Base-by-base conservation (phyloP, 2,113 vertebrate species). In the Hypocryptadius cinnamomeus region DNA sequence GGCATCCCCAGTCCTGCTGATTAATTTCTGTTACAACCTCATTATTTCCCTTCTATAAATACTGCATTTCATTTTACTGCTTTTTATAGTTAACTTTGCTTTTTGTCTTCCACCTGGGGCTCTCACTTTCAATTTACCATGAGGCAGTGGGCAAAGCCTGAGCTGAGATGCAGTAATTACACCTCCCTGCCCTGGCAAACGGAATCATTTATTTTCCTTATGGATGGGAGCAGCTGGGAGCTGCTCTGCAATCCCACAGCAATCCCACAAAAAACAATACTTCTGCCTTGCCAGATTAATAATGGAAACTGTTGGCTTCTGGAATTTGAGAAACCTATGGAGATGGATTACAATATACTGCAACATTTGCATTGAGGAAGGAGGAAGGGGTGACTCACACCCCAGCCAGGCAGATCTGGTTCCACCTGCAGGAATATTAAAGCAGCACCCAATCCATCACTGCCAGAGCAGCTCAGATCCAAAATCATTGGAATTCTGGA, bases 161-260 rank as follows among this genome's bases (percentile, higher is more conserved):
- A 92, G 87, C 70, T 91, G 72, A 94, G 92, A 84, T 48, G 51
- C 87, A 91, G 87, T 81, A 92, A 96, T 96, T 92, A 79, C 59
- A 92, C 72, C 73, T 93, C 59, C 87, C 86, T 73, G 70, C 40
- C 82, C 93, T 2, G 3, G 40, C 83, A 93, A 87, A 85, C 1
- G 0, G 50, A 85, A 91, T 85, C 15, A 92, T 93, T 96, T 90
- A 37, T 95, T 93, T 92, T 95, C 56, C 76, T 94, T 81, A 84
- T 3, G 37, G 89, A 71, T 77, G n/a, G 57, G 54, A 92, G 93
- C 76, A 92, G 79, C 89, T 87, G 89, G 27, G 85, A 96, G 81
- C 89, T 59, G 79, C 89, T 90, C 81, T 48, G 68, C 92, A 94
- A 95, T 89, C 85, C 78, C 85, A 77, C 60, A 91, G 88, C 73